Evolutionary conservation across 2,797 vertebrate genomes (phyloP), one percentile per base, ranked within the genome.

Genomic region (Melanotaenia nigrans): DNA sequence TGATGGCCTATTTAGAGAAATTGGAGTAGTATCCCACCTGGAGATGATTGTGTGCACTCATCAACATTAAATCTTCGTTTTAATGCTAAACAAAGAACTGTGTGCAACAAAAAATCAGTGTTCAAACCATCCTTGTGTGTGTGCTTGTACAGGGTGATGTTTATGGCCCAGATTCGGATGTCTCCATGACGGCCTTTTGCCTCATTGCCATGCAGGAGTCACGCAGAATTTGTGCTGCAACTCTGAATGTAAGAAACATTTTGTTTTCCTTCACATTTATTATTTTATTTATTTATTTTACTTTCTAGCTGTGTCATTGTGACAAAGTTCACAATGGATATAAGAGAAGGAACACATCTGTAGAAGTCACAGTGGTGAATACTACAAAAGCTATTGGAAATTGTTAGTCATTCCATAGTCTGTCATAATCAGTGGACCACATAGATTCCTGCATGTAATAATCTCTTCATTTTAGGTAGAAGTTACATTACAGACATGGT

Each of bases 121-220:
- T 18, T 4, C 10, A 36, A 18, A 6, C 3, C 5, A 5, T 57
- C 3, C 57, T 3, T 70, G 36, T 86, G 53, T 25, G 30, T 62
- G 4, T 74, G 6, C 1, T 0, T 64, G 28, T 87, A 54, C 18
- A 91, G 90, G 86, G 88, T 38, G 80, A 85, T 33, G 84, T 91
- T 13, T 35, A 2, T 0, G 68, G 20, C 40, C 91, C 85, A 91
- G 88, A 94, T 40, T 83, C 94, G 0, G 92, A 96, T 0, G 86
- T 85, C 2, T 92, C 96, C 0, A 90, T 97, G 78, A 97, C 97
- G 0, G 95, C 96, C 25, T 97, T 97, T 1, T 92, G 95, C n/a
- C 82, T 96, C 53, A 85, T 96, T 0, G 92, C 96, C 0, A 79
- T 98, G 74, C 73, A 93, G 72, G 96, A 96, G 72, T 83, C 94